Evolutionary conservation across 2,888 invertebrate species (phyloP).

Genomic region (Halocaridina rubra): DNA sequence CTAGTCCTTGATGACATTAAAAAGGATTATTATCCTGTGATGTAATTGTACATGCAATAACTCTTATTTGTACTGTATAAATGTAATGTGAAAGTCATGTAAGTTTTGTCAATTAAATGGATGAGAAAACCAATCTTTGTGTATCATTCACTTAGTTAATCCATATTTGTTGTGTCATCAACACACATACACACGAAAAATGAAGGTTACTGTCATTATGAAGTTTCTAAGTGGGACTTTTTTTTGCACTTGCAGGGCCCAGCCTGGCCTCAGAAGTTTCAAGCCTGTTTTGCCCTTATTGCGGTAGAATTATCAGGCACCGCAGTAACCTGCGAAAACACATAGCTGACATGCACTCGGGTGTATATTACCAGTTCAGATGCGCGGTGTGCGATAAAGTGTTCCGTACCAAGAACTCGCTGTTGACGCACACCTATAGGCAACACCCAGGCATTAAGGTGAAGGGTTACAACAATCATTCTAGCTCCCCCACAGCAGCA

Average conservation of each 20-base stretch:
- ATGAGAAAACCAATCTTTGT: slow-evolving; percentile 26
- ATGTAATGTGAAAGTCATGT: slow-evolving; percentile 44
- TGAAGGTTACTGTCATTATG: background rate
- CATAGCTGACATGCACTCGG: slow-evolving; percentile 62
- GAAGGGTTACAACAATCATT: slow-evolving; percentile 42
- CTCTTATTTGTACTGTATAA: slow-evolving; percentile 53
- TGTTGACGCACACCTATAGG: slow-evolving; percentile 61
- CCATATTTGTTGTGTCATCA: background rate
- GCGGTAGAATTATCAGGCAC: slow-evolving; percentile 60
- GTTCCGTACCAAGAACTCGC: slow-evolving; percentile 61
- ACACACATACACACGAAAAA: no score
- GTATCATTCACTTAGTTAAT: slow-evolving; percentile 35
- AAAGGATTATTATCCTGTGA: slow-evolving; percentile 33
- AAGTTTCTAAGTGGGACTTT: slow-evolving; percentile 54
- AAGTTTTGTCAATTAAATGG: slow-evolving; percentile 59
- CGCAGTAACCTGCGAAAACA: slow-evolving; percentile 61
- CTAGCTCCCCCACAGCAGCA: slow-evolving; percentile 34
- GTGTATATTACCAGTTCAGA: slow-evolving; percentile 60
- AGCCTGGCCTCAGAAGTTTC: slow-evolving; percentile 47
- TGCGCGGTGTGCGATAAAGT: slow-evolving; percentile 53
- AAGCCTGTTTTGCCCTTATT: slow-evolving; percentile 59
- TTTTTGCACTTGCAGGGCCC: slow-evolving; percentile 60
- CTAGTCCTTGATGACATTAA: slow-evolving; percentile 33
- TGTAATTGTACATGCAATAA: slow-evolving; percentile 41
- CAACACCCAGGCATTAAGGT: slow-evolving; percentile 59